A percentile compares a stretch with the other conserved stretches of the same genome.
phyloP scores from a whole-genome alignment of 2,113 vertebrate species.

The Boulengeromyrus knoepffleri region DNA sequence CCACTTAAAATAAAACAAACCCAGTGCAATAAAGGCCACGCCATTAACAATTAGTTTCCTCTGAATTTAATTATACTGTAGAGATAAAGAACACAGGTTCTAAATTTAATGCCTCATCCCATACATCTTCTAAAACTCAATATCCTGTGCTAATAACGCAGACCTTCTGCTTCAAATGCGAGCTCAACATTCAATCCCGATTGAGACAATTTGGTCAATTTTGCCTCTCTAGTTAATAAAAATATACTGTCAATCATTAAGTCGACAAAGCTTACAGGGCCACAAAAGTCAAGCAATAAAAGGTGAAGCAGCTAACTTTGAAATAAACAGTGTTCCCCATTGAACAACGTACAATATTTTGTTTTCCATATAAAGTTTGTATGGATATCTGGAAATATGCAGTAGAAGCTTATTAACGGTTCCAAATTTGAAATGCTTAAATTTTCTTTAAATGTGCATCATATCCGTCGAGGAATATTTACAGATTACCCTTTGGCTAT shows the following conservation, averaged over 20 bases:
- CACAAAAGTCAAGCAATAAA: background rate
- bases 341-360: background rate
- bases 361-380: background rate
- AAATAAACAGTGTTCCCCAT: background rate
- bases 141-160: constrained; percentile 67
- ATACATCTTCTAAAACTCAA: constrained; percentile 66
- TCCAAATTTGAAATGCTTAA: background rate
- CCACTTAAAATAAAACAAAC: constrained; percentile 74
- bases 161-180: constrained; percentile 54
- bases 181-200: constrained; percentile 33
- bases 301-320: background rate
- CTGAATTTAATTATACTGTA: constrained; percentile 73
- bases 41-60: constrained; percentile 85
- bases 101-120: constrained; percentile 74
- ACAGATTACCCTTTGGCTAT: background rate
- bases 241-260: constrained; percentile 40
- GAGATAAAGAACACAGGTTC: constrained; percentile 69
- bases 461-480: background rate
- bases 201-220: constrained; percentile 24
- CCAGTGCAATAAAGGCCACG: constrained; percentile 74
- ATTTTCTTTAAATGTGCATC: background rate
- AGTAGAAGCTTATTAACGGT: background rate
- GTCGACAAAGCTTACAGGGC: background rate
- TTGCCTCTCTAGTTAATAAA: constrained; percentile 32
- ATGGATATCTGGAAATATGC: background rate